Conservation (phyloP, 2,797 vertebrate genomes). For the Halcyon chelicuti region DNA sequence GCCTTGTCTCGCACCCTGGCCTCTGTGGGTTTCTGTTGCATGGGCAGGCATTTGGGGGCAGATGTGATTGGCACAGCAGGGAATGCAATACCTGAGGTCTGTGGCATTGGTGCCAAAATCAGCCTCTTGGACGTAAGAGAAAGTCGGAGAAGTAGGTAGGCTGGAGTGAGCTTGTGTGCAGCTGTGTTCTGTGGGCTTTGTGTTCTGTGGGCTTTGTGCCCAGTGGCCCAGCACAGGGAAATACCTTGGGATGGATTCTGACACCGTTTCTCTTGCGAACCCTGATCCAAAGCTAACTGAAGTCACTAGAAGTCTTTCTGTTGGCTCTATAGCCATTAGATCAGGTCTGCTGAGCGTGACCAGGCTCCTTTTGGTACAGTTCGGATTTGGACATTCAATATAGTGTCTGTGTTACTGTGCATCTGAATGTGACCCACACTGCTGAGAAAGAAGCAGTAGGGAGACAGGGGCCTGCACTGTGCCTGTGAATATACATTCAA, state of each 20-base stretch:
- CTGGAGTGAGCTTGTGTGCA: neutral
- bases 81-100: neutral
- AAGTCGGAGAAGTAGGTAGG: neutral
- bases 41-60: neutral
- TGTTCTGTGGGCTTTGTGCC: neutral
- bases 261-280: neutral
- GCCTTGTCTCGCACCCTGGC: neutral
- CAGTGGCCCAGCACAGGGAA: neutral
- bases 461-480: neutral
- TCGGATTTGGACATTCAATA: rapidly evolving
- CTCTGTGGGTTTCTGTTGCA: neutral
- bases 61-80: neutral
- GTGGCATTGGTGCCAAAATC: neutral
- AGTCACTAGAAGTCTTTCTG: neutral
- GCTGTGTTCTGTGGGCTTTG: rapidly evolving
- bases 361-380: neutral
- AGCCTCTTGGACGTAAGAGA: neutral
- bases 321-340: neutral
- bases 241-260: neutral
- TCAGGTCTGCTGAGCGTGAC: neutral
- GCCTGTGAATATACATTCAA: neutral
- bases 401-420: neutral
- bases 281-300: neutral
- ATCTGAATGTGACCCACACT: neutral
- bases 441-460: neutral